These are phyloP conservation scores for Ctenochaetus hawaiiensis DNA, from an alignment of 2,797 vertebrate species.

Conservation along the genomic window DNA sequence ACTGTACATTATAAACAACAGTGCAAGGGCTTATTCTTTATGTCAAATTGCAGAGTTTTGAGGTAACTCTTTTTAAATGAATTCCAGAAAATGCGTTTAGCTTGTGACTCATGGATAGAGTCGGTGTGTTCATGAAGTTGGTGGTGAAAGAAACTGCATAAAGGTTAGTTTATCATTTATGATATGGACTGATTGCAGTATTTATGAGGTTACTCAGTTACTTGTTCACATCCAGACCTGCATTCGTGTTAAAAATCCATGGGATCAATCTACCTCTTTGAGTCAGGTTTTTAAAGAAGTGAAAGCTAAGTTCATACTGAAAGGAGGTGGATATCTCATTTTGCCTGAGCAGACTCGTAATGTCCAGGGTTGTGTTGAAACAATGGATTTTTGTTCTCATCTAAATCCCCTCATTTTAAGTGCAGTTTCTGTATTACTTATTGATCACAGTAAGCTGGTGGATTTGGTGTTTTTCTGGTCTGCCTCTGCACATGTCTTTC, in stretches of 20 bases:
- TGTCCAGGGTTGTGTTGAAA: conserved; percentile 60
- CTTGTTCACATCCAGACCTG: conserved; percentile 52
- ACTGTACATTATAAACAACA: conserved; percentile 31
- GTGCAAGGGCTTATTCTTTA: neutral
- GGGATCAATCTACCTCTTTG: conserved; percentile 49
- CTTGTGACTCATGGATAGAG: neutral
- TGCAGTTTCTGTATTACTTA: conserved; percentile 39
- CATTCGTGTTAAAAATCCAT: conserved; percentile 50
- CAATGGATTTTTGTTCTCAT: conserved; percentile 53
- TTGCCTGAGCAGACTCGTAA: conserved; percentile 67
- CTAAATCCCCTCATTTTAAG: conserved; percentile 40
- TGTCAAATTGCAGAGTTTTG: conserved; percentile 13
- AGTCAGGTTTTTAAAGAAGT: conserved; percentile 39
- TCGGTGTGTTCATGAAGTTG: conserved; percentile 32
- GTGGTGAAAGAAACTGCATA: conserved; percentile 16
- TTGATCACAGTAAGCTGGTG: conserved; percentile 3
- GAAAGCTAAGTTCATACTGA: conserved; percentile 54
- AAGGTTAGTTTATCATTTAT: conserved; percentile 27
- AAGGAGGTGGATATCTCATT: conserved; percentile 59
- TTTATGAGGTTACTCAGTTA: conserved; percentile 47
- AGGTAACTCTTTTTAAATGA: neutral
- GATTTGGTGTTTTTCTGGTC: conserved; percentile 10
- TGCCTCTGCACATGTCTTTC: conserved; percentile 20
- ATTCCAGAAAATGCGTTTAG: neutral
- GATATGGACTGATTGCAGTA: conserved; percentile 43